Evolutionary conservation across 2,797 vertebrate species (phyloP).

Genomic region (Pseudochaenichthys georgianus): DNA sequence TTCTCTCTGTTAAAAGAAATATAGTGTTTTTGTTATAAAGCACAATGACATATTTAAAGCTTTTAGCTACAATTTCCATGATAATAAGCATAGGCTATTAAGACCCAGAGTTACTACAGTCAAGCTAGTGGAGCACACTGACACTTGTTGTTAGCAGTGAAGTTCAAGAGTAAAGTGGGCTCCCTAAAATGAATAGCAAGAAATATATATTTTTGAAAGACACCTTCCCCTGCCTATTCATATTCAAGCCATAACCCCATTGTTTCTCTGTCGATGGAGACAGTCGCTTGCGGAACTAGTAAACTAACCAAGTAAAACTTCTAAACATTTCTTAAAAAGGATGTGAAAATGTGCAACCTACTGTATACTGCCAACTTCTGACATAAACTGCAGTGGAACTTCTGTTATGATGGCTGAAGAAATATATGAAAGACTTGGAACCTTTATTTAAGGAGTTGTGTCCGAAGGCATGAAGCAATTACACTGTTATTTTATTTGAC

Average conservation of each 20-base stretch:
- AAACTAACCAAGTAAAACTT: too few species aligned
- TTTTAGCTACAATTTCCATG: background rate
- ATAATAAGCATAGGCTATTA: background rate
- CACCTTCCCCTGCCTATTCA: too few species aligned
- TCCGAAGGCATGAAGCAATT: slow-evolving; percentile 20
- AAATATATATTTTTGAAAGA: too few species aligned
- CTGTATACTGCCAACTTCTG: too few species aligned
- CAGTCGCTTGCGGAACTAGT: too few species aligned
- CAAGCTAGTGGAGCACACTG: background rate
- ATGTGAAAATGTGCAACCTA: too few species aligned
- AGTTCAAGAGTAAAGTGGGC: background rate
- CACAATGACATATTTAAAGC: too few species aligned
- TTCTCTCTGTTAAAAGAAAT: too few species aligned
- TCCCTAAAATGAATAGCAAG: background rate
- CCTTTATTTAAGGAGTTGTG: slow-evolving; percentile 12
- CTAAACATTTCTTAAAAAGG: too few species aligned
- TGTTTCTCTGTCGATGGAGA: too few species aligned
- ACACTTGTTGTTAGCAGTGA: background rate
- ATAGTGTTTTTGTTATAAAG: too few species aligned
- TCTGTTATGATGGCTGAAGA: slow-evolving; percentile 13
- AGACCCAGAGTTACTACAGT: background rate
- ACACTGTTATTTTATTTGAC: slow-evolving; percentile 31
- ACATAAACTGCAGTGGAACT: background rate
- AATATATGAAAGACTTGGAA: background rate
- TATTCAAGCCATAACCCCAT: too few species aligned